Base-by-base conservation (phyloP, 2,797 vertebrate genomes). In the Denticeps clupeoides region DNA sequence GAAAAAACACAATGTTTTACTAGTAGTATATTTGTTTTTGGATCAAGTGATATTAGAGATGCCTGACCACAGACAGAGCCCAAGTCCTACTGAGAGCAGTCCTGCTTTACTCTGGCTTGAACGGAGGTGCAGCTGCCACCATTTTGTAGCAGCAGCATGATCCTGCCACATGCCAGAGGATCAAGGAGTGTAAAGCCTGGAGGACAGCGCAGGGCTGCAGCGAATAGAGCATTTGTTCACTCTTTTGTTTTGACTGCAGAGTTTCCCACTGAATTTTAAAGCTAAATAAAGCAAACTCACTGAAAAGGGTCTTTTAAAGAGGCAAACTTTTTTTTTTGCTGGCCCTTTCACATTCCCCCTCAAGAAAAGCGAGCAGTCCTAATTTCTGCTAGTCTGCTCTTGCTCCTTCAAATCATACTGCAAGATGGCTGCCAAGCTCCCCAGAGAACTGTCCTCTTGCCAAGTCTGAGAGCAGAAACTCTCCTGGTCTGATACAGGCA, bases 111-210 rank as follows among this genome's bases (percentile, higher is more conserved):
- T 62, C 70, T 71, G 65, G 62, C 22, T 58, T 51, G 35, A 48
- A 59, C 56, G 51, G 29, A 55, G 58, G 55, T 64, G 63, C 71
- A 71, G 68, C 72, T 72, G 69, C 65, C 71, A 72, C 74, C 71
- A 78, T 76, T 81, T 82, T 79, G 75, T 78, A 64, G 55, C 62
- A 67, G 65, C 72, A 71, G 75, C 65, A 57, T 63, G 72, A 75
- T 44, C 16, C 45, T 48, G 59, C 68, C 53, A 50, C 60, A 57
- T 72, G 71, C 72, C 71, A 69, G 60, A 55, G 53, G 55, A 53
- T 61, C 54, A 40, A 53, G 64, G 51, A 63, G 24, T 21, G 46
- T 62, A 42, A 56, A 50, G 2, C 23, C 55, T 44, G 46, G 58
- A 56, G 47, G 26, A 49, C 45, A 57, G 47, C 26, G 43, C 45